Conservation (phyloP, 1,140 invertebrate genomes). For the Habropoda laboriosa region DNA sequence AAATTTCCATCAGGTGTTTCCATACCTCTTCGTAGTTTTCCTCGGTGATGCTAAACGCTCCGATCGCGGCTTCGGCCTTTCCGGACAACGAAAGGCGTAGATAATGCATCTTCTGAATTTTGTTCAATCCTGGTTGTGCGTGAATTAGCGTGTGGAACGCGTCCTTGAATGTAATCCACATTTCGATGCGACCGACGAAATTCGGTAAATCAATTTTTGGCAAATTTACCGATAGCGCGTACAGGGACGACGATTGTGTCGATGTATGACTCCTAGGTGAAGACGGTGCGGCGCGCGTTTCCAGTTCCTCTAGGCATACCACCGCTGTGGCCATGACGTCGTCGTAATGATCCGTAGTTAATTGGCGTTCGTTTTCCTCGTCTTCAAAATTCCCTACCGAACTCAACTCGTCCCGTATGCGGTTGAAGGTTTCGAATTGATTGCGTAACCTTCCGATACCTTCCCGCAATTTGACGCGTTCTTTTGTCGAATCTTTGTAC, state of each 20-base stretch:
- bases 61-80: background rate
- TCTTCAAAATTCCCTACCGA: background rate
- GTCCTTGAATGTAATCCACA: background rate
- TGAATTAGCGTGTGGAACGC: conserved; percentile 3
- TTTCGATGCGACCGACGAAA: background rate
- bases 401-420: background rate
- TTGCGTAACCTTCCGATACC: background rate
- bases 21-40: background rate
- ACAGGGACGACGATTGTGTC: too few relatives aligned
- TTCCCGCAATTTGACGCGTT: background rate
- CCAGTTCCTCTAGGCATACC: too few relatives aligned
- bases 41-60: background rate
- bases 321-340: too few relatives aligned
- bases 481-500: background rate
- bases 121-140: background rate
- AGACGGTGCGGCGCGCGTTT: too few relatives aligned
- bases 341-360: too few relatives aligned
- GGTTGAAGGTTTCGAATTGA: background rate
- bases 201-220: too few relatives aligned
- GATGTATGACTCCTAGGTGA: too few relatives aligned
- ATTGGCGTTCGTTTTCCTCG: background rate
- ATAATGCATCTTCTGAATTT: background rate
- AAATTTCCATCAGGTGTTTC: background rate
- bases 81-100: background rate
- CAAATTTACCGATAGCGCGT: too few relatives aligned